Conservation (phyloP, 2,888 invertebrate genomes). For the Allophyes oxyacanthae region DNA sequence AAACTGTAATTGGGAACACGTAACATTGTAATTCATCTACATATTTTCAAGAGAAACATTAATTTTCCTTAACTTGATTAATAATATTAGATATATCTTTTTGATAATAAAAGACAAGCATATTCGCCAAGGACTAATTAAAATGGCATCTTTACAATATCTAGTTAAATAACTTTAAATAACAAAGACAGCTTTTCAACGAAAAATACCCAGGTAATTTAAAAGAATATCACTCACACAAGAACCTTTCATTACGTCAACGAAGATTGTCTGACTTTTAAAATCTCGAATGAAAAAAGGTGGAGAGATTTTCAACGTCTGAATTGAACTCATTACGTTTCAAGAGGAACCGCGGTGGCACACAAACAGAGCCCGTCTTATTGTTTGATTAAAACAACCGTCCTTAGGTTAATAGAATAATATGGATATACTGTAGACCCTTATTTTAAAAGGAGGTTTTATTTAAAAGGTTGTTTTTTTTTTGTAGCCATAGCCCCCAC, state of each 20-base stretch:
- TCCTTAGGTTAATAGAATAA: constrained; percentile 24
- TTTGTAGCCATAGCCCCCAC: too few species aligned
- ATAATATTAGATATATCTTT: too few species aligned
- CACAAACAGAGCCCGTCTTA: constrained; percentile 55
- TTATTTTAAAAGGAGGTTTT: too few species aligned
- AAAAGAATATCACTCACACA: constrained; percentile 37
- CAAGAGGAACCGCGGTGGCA: constrained; percentile 47
- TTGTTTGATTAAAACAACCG: constrained; percentile 60
- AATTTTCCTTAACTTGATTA: too few species aligned
- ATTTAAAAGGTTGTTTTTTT: too few species aligned
- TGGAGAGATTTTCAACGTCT: constrained; percentile 47
- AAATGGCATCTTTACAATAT: too few species aligned
- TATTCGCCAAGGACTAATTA: too few species aligned
- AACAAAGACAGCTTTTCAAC: constrained; percentile 22
- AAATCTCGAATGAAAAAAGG: constrained; percentile 56
- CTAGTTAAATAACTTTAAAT: not conserved
- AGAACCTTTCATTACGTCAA: constrained; percentile 56
- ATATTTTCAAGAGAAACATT: too few species aligned
- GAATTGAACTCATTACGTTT: constrained; percentile 67
- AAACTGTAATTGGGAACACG: too few species aligned
- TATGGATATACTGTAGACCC: not conserved
- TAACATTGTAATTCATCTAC: too few species aligned
- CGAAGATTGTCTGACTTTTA: constrained; percentile 57
- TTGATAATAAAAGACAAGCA: too few species aligned
- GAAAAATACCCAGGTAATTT: constrained; percentile 34